These are phyloP conservation scores for Phyllopteryx taeniolatus DNA, from an alignment of 2,113 vertebrate genomes.

Conservation along the genomic window DNA sequence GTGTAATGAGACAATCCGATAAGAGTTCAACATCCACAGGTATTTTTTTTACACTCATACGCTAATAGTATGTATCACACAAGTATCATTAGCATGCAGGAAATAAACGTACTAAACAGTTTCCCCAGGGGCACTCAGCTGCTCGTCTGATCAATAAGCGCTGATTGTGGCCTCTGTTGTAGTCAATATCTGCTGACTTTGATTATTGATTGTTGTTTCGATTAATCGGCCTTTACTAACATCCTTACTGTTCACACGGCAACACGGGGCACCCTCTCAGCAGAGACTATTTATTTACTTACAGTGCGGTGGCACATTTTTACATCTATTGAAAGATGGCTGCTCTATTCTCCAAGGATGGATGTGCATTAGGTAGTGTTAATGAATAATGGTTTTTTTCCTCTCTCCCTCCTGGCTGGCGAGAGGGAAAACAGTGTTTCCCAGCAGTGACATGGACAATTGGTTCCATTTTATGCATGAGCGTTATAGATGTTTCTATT, in stretches of 20 bases:
- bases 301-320: constrained; percentile 50
- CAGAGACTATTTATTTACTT: constrained; percentile 56
- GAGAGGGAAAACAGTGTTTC: constrained; percentile 53
- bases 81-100: constrained; percentile 27
- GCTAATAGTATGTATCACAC: constrained; percentile 20
- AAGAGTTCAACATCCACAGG: constrained; percentile 11
- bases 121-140: constrained; percentile 38
- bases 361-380: constrained; percentile 56
- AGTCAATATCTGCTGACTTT: constrained; percentile 67
- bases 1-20: background rate
- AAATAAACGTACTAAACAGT: constrained; percentile 47
- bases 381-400: constrained; percentile 50
- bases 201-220: constrained; percentile 63
- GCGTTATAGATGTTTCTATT: constrained; percentile 61
- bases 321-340: constrained; percentile 48
- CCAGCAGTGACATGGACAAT: constrained; percentile 47
- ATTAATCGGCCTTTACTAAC: constrained; percentile 63
- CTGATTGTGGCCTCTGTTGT: constrained; percentile 60
- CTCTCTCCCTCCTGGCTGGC: constrained; percentile 18
- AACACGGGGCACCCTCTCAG: constrained; percentile 34
- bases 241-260: constrained; percentile 40
- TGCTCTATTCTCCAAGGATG: constrained; percentile 48
- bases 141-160: constrained; percentile 59
- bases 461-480: constrained; percentile 49
- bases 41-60: constrained; percentile 11